Percentiles rank a stretch among this genome's conserved stretches.
Conservation (phyloP, 2,113 vertebrate genomes). For the Tupaia chinensis region DNA sequence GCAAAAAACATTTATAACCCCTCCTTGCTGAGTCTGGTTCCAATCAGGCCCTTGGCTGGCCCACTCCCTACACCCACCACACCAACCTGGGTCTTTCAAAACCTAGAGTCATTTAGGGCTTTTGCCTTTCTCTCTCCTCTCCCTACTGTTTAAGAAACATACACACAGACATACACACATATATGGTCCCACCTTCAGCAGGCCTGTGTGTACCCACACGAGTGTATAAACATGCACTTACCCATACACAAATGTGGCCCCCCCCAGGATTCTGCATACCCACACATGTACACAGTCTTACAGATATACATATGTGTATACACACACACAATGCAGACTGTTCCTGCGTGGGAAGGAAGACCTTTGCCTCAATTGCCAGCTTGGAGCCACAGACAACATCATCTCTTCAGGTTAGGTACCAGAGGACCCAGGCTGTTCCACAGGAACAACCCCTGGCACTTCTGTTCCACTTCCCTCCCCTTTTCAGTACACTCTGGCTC, state of each 20-base stretch:
- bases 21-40: constrained; percentile 90
- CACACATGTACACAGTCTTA: constrained; percentile 67
- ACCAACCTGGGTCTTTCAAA: constrained; percentile 66
- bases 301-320: neutral
- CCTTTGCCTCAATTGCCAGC: neutral
- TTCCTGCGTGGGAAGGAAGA: constrained; percentile 21
- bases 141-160: constrained; percentile 78
- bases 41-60: constrained; percentile 85
- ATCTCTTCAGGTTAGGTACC: neutral
- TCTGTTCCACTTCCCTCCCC: neutral
- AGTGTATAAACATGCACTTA: constrained; percentile 39
- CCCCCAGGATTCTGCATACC: constrained; percentile 30
- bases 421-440: neutral
- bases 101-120: constrained; percentile 59
- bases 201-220: constrained; percentile 48
- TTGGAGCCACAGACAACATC: neutral
- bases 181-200: neutral
- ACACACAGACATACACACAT: constrained; percentile 47
- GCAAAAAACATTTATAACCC: constrained; percentile 87
- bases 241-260: constrained; percentile 15
- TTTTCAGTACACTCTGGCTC: neutral
- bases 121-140: constrained; percentile 66
- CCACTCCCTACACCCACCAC: constrained; percentile 72
- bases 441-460: neutral
- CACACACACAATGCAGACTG: neutral